Evolutionary conservation across 1,140 invertebrate species (phyloP).

Genomic region (Scylla paramamosain): DNA sequence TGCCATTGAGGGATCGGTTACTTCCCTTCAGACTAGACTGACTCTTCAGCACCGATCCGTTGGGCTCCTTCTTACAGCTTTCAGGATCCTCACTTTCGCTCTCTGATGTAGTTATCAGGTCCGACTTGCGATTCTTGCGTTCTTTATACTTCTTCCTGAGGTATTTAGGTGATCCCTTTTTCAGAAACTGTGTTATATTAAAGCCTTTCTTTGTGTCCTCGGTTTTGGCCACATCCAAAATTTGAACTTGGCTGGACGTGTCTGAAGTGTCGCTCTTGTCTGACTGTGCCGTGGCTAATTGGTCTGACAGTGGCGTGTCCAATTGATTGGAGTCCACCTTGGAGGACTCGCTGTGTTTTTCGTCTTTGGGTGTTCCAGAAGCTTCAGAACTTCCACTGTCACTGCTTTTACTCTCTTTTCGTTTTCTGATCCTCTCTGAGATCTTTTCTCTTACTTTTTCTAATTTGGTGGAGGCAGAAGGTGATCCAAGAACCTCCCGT

Average conservation of each 20-base stretch:
- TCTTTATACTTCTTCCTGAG: conserved; percentile 75
- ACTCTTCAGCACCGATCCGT: conserved; percentile 50
- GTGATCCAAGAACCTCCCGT: not conserved
- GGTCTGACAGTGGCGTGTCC: conserved; percentile 40
- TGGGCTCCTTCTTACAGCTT: conserved; percentile 33
- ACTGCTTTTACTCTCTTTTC: conserved; percentile 63
- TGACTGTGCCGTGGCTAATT: conserved; percentile 52
- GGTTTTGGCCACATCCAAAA: conserved; percentile 63
- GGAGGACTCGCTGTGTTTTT: not conserved
- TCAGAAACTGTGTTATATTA: conserved; percentile 73
- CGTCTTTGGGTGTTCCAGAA: not conserved
- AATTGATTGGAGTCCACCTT: conserved; percentile 2
- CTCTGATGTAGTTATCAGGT: conserved; percentile 71
- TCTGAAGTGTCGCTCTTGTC: conserved; percentile 60
- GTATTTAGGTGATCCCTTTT: conserved; percentile 76
- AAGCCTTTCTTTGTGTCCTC: conserved; percentile 72
- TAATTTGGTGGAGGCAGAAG: conserved; percentile 64
- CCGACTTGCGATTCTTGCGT: conserved; percentile 70
- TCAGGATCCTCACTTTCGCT: conserved; percentile 74
- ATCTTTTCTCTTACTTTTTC: conserved; percentile 76
- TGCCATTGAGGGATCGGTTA: conserved; percentile 63
- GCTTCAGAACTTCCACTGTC: conserved; percentile 40
- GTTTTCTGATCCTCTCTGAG: conserved; percentile 68
- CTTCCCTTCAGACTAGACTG: conserved; percentile 75
- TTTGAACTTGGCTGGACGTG: conserved; percentile 63